Conservation (phyloP, 2,797 vertebrate species). For the Arrhamphus sclerolepis region DNA sequence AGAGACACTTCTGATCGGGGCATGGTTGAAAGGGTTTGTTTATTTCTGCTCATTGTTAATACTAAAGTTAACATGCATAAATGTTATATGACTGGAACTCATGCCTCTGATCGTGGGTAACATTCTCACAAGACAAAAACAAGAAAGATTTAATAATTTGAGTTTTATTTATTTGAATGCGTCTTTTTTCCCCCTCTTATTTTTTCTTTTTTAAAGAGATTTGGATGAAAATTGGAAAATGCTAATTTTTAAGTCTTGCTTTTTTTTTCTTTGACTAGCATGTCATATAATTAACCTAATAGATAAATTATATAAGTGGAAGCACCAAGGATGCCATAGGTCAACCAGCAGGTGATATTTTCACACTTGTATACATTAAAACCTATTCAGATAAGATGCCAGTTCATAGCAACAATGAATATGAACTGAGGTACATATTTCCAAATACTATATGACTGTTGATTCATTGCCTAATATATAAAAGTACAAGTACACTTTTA, state of each 20-base stretch:
- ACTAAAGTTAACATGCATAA: slow-evolving; percentile 29
- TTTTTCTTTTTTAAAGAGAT: too few relatives aligned
- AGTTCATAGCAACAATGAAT: slow-evolving; percentile 61
- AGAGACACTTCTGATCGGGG: slow-evolving; percentile 31
- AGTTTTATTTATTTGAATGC: too few relatives aligned
- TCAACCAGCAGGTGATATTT: slow-evolving; percentile 61
- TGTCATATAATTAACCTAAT: too few relatives aligned
- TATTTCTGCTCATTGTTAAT: slow-evolving; percentile 45
- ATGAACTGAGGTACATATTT: slow-evolving; percentile 67
- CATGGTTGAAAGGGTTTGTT: slow-evolving; percentile 52
- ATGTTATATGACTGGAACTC: slow-evolving; percentile 53
- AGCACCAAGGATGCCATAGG: slow-evolving; percentile 48
- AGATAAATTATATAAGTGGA: too few relatives aligned
- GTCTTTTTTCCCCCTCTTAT: too few relatives aligned
- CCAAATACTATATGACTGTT: slow-evolving; percentile 54
- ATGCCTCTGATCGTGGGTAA: slow-evolving; percentile 30
- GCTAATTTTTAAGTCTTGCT: too few relatives aligned
- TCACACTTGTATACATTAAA: slow-evolving; percentile 66
- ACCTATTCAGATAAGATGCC: slow-evolving; percentile 73
- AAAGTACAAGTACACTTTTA: slow-evolving; percentile 14
- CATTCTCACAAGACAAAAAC: slow-evolving; percentile 1
- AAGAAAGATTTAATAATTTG: background rate
- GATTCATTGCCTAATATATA: slow-evolving; percentile 37
- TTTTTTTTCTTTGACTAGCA: too few relatives aligned
- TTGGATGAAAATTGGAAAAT: too few relatives aligned